A percentile compares a stretch with the other conserved stretches of the same genome.
phyloP scores from a whole-genome alignment of 2,113 vertebrate genomes.

The Lampris megalopsis region DNA sequence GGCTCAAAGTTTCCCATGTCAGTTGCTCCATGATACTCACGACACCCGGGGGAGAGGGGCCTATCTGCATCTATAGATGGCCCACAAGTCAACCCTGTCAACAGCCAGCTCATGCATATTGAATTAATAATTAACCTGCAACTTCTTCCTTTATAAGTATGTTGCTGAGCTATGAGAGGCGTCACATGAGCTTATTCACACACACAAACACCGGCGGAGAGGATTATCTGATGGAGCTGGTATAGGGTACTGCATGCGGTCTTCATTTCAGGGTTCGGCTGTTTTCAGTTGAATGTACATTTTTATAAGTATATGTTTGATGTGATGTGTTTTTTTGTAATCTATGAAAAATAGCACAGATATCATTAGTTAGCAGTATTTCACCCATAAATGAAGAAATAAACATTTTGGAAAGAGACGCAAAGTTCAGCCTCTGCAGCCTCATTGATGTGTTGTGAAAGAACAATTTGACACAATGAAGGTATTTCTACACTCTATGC shows the following conservation, averaged over 20 bases:
- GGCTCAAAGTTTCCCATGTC: slow-evolving; percentile 28
- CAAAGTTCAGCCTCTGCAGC: too few relatives aligned
- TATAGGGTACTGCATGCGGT: not conserved
- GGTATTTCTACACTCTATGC: too few relatives aligned
- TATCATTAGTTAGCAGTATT: too few relatives aligned
- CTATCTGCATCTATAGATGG: slow-evolving; percentile 15
- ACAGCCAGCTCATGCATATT: slow-evolving; percentile 34
- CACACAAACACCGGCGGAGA: slow-evolving; percentile 14
- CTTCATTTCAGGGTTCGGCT: not conserved
- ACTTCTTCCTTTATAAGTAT: slow-evolving; percentile 31
- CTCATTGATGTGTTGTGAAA: too few relatives aligned
- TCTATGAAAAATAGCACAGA: too few relatives aligned
- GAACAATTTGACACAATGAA: too few relatives aligned
- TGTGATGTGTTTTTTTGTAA: too few relatives aligned
- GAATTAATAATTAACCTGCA: slow-evolving; percentile 63
- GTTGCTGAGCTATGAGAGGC: slow-evolving; percentile 1
- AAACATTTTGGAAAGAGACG: too few relatives aligned
- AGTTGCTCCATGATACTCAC: slow-evolving; percentile 10
- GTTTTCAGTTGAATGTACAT: too few relatives aligned
- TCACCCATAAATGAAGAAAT: too few relatives aligned
- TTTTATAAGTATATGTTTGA: not conserved
- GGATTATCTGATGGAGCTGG: slow-evolving; percentile 1
- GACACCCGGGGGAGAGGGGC: slow-evolving; percentile 27
- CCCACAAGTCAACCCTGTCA: slow-evolving; percentile 1
- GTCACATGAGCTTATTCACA: slow-evolving; percentile 26